A percentile compares a stretch with the other conserved stretches of the same genome.
These are phyloP conservation scores for Ochlodes sylvanus DNA, from an alignment of 2,888 invertebrate genomes.

Conservation along the genomic window DNA sequence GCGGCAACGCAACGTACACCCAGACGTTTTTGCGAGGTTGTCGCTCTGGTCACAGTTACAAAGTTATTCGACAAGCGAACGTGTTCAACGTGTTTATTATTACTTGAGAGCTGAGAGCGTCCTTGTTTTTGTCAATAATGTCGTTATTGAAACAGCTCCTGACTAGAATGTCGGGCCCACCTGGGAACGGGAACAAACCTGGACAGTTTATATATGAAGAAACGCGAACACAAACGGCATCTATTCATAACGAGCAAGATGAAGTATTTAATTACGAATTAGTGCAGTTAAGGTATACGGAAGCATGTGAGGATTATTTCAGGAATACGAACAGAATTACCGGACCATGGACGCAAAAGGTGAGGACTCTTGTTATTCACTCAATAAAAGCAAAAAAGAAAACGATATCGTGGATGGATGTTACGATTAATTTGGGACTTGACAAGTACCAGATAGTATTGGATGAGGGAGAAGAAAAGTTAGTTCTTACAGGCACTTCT, in stretches of 20 bases:
- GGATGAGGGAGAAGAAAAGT: conserved; percentile 15
- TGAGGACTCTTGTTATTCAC: not conserved
- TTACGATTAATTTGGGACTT: not conserved
- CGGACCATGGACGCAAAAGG: conserved; percentile 2
- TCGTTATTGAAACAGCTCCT: not conserved
- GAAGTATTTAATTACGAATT: conserved; percentile 5
- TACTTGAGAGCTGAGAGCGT: too few species aligned
- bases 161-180: not conserved
- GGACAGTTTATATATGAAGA: not conserved
- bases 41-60: not conserved
- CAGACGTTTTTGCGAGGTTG: conserved; percentile 1
- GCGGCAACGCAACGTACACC: too few species aligned
- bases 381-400: not conserved
- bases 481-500: conserved; percentile 9
- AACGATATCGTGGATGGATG: not conserved
- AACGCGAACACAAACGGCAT: not conserved
- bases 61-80: too few species aligned
- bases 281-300: conserved; percentile 1
- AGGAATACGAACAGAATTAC: not conserved
- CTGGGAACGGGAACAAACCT: not conserved
- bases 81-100: too few species aligned
- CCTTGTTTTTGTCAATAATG: too few species aligned
- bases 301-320: not conserved
- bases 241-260: not conserved
- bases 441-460: conserved; percentile 13